phyloP scores from a whole-genome alignment of 2,888 invertebrate genomes.

The Drosophila lutescens region DNA sequence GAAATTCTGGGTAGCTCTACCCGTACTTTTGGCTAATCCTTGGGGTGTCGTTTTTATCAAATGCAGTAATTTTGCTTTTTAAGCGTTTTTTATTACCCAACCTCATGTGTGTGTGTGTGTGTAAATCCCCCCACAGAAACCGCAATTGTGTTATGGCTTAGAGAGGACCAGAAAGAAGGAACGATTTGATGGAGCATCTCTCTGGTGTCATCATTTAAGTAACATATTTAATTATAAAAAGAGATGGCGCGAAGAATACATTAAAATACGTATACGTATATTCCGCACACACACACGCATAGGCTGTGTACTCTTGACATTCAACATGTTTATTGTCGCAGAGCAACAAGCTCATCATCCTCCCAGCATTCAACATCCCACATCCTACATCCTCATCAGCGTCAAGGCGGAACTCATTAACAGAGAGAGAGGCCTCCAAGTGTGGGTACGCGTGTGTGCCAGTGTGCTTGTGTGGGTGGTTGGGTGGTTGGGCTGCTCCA shows the following conservation, averaged over 20 bases:
- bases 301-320: slow-evolving; percentile 53
- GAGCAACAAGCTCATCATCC: slow-evolving; percentile 41
- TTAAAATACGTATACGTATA: slow-evolving; percentile 4
- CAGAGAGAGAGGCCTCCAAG: slow-evolving; percentile 36
- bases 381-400: slow-evolving; percentile 45
- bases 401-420: slow-evolving; percentile 57
- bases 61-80: slow-evolving; percentile 50
- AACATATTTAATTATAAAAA: slow-evolving; percentile 50
- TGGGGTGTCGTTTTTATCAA: slow-evolving; percentile 52
- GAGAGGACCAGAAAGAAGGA: not conserved
- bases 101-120: slow-evolving; percentile 3
- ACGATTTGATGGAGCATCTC: slow-evolving; percentile 36
- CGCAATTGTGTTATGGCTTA: slow-evolving; percentile 55
- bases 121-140: slow-evolving; percentile 24
- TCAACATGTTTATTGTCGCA: slow-evolving; percentile 53
- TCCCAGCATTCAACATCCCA: slow-evolving; percentile 7
- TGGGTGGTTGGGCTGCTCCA: slow-evolving; percentile 6
- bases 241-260: slow-evolving; percentile 25
- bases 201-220: slow-evolving; percentile 41
- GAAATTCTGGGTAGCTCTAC: not conserved
- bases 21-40: slow-evolving; percentile 49
- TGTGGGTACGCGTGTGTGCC: slow-evolving; percentile 12
- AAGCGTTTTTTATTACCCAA: slow-evolving; percentile 54
- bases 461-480: slow-evolving; percentile 6
- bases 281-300: slow-evolving; percentile 14